phyloP scores from a whole-genome alignment of 2,888 invertebrate genomes.

The Hirtodrosophila trivittata region DNA sequence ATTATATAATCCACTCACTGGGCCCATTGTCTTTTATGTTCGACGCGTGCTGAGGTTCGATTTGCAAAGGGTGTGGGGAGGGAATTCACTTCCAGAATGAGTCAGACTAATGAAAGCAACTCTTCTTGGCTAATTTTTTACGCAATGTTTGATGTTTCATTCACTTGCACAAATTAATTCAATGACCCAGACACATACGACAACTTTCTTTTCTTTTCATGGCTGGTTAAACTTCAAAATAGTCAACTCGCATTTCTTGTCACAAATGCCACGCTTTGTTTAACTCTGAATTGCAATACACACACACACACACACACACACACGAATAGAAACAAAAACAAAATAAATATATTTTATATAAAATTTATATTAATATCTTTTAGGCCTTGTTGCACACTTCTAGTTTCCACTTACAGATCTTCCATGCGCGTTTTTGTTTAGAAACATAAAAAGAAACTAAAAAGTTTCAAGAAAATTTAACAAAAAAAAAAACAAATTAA shows the following conservation, averaged over 20 bases:
- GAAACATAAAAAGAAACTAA: conserved; percentile 31
- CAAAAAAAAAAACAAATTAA: conserved; percentile 30
- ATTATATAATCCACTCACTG: conserved; percentile 57
- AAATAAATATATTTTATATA: too few species aligned
- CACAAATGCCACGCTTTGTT: conserved; percentile 64
- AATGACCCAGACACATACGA: conserved; percentile 30
- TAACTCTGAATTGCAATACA: conserved; percentile 45
- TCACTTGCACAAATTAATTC: conserved; percentile 52
- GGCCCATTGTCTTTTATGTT: conserved; percentile 45
- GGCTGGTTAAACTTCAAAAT: conserved; percentile 65
- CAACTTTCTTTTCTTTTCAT: conserved; percentile 68
- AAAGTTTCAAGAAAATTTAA: conserved; percentile 1
- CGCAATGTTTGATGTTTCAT: conserved; percentile 51
- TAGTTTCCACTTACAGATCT: conserved; percentile 44
- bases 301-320: conserved; percentile 8
- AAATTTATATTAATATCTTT: conserved; percentile 35
- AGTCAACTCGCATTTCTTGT: too few species aligned
- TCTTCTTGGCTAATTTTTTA: conserved; percentile 43
- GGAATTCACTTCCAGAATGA: conserved; percentile 30
- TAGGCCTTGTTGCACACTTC: conserved; percentile 64
- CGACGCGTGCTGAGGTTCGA: conserved; percentile 53
- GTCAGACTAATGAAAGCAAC: conserved; percentile 8
- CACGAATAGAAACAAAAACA: too few species aligned
- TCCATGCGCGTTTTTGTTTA: conserved; percentile 15
- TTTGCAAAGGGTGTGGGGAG: too few species aligned